A percentile compares a stretch with the other conserved stretches of the same genome.
phyloP scores from a whole-genome alignment of 2,797 vertebrate species.

The Apogon talboti region DNA sequence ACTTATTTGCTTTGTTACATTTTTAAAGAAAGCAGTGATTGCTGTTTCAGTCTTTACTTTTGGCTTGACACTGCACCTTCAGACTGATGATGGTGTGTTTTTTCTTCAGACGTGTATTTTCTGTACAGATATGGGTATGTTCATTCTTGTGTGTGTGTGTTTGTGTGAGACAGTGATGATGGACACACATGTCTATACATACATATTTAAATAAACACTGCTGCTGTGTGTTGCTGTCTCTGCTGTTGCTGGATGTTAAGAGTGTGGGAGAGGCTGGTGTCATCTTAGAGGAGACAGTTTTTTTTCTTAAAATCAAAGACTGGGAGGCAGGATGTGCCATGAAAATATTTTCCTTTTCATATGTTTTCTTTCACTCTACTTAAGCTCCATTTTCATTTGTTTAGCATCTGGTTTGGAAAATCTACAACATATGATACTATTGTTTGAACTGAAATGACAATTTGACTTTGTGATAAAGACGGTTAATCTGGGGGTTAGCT shows the following conservation, averaged over 20 bases:
- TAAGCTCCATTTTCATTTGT: neutral
- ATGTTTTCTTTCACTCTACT: neutral
- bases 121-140: slow-evolving; percentile 15
- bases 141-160: slow-evolving; percentile 27
- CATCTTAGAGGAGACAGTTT: neutral
- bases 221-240: slow-evolving; percentile 23
- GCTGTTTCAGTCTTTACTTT: slow-evolving; percentile 57
- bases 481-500: no score
- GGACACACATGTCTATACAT: neutral
- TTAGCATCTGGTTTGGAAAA: neutral
- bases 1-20: slow-evolving; percentile 37
- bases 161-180: no score
- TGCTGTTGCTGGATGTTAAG: slow-evolving; percentile 15
- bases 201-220: slow-evolving; percentile 45
- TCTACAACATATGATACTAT: no score
- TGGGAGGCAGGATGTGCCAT: slow-evolving; percentile 8
- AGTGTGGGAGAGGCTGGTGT: slow-evolving; percentile 38
- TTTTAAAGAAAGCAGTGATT: slow-evolving; percentile 39
- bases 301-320: slow-evolving; percentile 20
- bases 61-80: slow-evolving; percentile 33
- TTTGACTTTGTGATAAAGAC: no score
- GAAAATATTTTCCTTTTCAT: neutral
- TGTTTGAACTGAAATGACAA: no score
- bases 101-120: slow-evolving; percentile 46
- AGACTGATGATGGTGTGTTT: slow-evolving; percentile 42